Evolutionary conservation across 2,797 vertebrate genomes (phyloP).

Genomic region (Typhlichthys eigenmanni): DNA sequence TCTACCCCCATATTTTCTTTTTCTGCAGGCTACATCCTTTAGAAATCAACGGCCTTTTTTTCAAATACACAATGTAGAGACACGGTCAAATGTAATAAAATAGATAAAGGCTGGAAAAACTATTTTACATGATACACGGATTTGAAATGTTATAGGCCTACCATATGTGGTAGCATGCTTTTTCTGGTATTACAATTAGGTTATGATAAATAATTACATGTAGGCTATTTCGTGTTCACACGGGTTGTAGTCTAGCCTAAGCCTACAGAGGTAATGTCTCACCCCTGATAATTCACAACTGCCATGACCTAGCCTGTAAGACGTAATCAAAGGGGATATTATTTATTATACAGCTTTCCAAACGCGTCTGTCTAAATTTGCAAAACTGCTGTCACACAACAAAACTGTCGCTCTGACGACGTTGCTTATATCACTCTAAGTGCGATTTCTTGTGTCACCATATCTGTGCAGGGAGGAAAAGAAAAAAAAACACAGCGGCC

Average conservation of each 20-base stretch:
- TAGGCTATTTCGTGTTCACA: no score
- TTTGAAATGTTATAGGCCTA: no score
- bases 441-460: constrained; percentile 16
- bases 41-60: constrained; percentile 43
- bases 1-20: constrained; percentile 63
- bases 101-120: constrained; percentile 47
- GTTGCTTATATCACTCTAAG: constrained; percentile 25
- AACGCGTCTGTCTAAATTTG: constrained; percentile 19
- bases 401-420: constrained; percentile 13
- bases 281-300: constrained; percentile 24
- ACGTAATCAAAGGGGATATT: no score
- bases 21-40: constrained; percentile 51
- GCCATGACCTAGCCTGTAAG: constrained; percentile 31
- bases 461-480: constrained; percentile 24
- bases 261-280: no score
- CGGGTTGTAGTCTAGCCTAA: no score
- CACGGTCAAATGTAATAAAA: constrained; percentile 33
- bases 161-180: no score
- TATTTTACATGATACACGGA: constrained; percentile 16
- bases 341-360: constrained; percentile 41
- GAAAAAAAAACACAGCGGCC: constrained; percentile 24
- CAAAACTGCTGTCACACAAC: constrained; percentile 49
- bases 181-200: no score
- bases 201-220: no score
- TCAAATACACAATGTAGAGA: constrained; percentile 44